Evolutionary conservation across 2,113 vertebrate species (phyloP), one percentile per base, ranked within the genome.

Genomic region (Sander lucioperca): DNA sequence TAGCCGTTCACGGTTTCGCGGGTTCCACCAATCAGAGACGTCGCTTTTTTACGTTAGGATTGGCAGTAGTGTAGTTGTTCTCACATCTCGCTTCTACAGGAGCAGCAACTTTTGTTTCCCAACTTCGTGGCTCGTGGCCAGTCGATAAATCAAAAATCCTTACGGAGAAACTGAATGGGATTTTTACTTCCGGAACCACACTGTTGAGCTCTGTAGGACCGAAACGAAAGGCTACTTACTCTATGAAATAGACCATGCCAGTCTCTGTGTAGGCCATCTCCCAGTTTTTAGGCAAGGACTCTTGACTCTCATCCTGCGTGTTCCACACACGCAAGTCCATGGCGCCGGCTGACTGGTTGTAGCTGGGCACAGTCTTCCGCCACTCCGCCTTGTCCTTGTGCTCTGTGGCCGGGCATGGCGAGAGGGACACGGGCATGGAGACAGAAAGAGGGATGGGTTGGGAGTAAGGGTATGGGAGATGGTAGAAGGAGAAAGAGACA

Each of bases 211-310:
- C 39, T 11, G 11, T 43, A 39, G 4, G 33, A 63, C 27, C 33
- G 13, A 79, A 71, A 67, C 50, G 73, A 51, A 66, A 75, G 61
- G 21, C 36, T 72, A 96, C 98, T 99, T 92, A 99, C 98, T 99
- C 98, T 10, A 99, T 99, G 92, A 99, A 99, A 93, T 99, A 99
- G 90, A 99, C 96, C 98, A 99, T 98, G 86, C 98, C 98, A 0
- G 97, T 96, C 86, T 99, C 98, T 0, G 98, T 99, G 94, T 99
- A 99, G 92, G 98, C 98, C 98, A 98, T 99, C 91, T 99, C 98
- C 98, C 97, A 99, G 94, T 96, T 99, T 90, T 96, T 96, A 54
- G 98, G 98, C 78, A 99, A 89, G 0, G 97, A 95, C 69, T 99
- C 98, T 94, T 98, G 95, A 86, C 93, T 96, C 25, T 99, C 98